Percentiles rank a stretch among this genome's conserved stretches.
These are phyloP conservation scores for Pygoscelis antarcticus DNA, from an alignment of 2,113 vertebrate genomes.

Conservation along the genomic window DNA sequence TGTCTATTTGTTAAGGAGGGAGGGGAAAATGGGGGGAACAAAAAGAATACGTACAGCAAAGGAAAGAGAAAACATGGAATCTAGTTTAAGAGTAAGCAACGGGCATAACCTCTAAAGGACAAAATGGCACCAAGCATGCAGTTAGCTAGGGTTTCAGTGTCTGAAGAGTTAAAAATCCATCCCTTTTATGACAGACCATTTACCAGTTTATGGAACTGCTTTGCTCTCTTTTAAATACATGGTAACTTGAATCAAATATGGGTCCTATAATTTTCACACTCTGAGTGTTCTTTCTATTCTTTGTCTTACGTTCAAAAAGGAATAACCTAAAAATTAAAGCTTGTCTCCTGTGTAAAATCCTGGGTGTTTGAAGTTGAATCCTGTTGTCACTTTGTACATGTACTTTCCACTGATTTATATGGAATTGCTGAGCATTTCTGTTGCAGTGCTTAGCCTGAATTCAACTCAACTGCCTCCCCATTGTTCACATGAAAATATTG, in stretches of 20 bases:
- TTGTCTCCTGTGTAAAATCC: background rate
- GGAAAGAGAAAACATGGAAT: background rate
- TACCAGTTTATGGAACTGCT: background rate
- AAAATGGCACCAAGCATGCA: background rate
- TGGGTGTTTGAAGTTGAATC: background rate
- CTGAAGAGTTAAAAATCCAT: background rate
- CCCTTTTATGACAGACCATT: background rate
- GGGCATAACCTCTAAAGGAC: background rate
- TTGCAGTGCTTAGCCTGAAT: background rate
- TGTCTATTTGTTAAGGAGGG: background rate
- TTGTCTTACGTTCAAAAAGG: background rate
- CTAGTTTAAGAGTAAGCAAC: background rate
- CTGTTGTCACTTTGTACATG: background rate
- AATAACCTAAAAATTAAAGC: background rate
- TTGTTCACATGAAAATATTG: background rate
- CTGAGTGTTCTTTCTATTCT: background rate
- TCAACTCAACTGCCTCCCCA: background rate
- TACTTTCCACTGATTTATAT: background rate
- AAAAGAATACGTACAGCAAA: background rate
- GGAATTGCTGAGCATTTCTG: background rate
- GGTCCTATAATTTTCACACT: background rate
- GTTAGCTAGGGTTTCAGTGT: background rate
- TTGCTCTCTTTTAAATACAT: background rate
- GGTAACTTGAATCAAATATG: background rate
- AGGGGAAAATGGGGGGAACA: background rate